Conservation (phyloP, 1,140 invertebrate species). For the Vollenhovia emeryi region DNA sequence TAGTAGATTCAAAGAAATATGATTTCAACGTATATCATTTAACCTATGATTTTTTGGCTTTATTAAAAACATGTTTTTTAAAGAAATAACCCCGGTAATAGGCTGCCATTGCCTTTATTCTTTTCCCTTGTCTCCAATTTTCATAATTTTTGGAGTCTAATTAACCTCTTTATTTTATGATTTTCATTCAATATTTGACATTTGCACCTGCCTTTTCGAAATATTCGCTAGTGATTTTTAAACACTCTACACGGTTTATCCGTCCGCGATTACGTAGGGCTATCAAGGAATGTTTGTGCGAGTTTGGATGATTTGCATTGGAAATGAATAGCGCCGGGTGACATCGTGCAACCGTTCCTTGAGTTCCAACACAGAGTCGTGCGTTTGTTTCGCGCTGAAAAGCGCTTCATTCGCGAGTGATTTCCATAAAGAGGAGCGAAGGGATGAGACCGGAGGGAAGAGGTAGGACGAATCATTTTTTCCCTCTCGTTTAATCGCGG, state of each 20-base stretch:
- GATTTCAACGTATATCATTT: too few species aligned
- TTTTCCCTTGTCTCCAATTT: too few species aligned
- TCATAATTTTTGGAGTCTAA: too few species aligned
- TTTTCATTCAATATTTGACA: background rate
- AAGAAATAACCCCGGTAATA: too few species aligned
- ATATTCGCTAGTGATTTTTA: background rate
- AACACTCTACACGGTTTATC: background rate
- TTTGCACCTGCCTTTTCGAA: background rate
- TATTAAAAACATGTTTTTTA: too few species aligned
- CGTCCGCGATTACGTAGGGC: background rate
- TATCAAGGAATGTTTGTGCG: conserved; percentile 19
- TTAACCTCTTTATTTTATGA: too few species aligned
- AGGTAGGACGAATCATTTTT: conserved; percentile 27
- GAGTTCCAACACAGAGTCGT: conserved; percentile 26
- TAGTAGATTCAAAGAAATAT: too few species aligned
- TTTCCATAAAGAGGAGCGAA: conserved; percentile 57
- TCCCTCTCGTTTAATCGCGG: conserved; percentile 5
- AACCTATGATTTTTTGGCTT: too few species aligned
- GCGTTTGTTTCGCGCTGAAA: conserved; percentile 57
- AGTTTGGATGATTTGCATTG: conserved; percentile 78
- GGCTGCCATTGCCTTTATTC: too few species aligned
- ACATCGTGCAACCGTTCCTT: conserved; percentile 42
- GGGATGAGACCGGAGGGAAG: background rate
- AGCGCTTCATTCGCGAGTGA: conserved; percentile 50
- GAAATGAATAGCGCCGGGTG: conserved; percentile 74